Conservation (phyloP, 2,888 invertebrate species). For the Resseliella maxima region DNA sequence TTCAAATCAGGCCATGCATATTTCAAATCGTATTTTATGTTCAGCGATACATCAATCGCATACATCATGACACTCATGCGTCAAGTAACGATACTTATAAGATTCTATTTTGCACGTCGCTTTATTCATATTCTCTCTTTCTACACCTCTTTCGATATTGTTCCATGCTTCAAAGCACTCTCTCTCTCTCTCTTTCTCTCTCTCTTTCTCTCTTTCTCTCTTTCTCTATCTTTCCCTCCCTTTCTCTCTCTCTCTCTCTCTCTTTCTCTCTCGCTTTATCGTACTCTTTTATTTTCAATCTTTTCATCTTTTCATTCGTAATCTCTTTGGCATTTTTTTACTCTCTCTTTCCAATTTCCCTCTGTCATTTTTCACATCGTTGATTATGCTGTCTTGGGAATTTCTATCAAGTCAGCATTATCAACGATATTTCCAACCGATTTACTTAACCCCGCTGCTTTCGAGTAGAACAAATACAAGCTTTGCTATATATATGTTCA, state of each 20-base stretch:
- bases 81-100: not conserved
- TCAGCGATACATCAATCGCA: not conserved
- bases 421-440: not conserved
- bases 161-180: too few relatives aligned
- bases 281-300: too few relatives aligned
- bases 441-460: not conserved
- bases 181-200: too few relatives aligned
- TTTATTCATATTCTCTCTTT: not conserved
- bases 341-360: not conserved
- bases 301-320: not conserved
- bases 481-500: not conserved
- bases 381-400: not conserved
- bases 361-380: not conserved
- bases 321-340: too few relatives aligned
- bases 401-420: slow-evolving; percentile 15
- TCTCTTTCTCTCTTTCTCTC: not conserved
- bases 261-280: too few relatives aligned
- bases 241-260: too few relatives aligned
- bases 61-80: not conserved
- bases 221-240: not conserved
- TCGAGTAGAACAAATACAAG: not conserved
- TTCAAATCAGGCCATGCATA: slow-evolving; percentile 25
- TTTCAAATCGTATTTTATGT: not conserved
- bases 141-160: not conserved
- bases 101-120: not conserved